Evolutionary conservation across 2,113 vertebrate genomes (phyloP).

Genomic region (Macrotus californicus): DNA sequence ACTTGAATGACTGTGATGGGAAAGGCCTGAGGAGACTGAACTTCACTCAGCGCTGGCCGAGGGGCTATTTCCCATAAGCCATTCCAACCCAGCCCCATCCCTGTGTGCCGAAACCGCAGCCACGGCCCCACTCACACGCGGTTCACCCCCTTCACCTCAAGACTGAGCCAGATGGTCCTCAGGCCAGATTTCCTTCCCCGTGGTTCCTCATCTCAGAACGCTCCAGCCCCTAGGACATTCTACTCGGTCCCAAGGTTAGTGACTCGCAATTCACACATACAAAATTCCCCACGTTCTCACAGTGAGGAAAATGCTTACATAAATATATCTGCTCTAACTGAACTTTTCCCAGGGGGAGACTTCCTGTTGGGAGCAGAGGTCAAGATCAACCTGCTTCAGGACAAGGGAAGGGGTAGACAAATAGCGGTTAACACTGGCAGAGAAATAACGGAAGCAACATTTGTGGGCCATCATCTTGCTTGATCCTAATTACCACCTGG

Average conservation of each 20-base stretch:
- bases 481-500: not conserved
- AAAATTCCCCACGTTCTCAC: not conserved
- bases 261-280: not conserved
- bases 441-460: not conserved
- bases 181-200: not conserved
- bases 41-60: not conserved
- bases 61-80: not conserved
- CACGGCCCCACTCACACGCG: not conserved
- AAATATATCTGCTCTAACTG: not conserved
- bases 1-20: rapidly evolving
- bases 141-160: not conserved
- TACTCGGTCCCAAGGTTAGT: rapidly evolving
- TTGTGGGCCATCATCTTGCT: not conserved
- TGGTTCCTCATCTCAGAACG: not conserved
- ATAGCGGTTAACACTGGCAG: rapidly evolving
- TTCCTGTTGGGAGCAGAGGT: not conserved
- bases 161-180: not conserved
- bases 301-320: not conserved
- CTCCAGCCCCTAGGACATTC: not conserved
- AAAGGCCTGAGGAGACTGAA: not conserved
- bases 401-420: not conserved
- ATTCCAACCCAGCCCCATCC: not conserved
- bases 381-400: not conserved
- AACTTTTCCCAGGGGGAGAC: not conserved
- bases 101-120: not conserved